Evolutionary conservation across 1,140 invertebrate species (phyloP).

Genomic region (Drepana arcuata): DNA sequence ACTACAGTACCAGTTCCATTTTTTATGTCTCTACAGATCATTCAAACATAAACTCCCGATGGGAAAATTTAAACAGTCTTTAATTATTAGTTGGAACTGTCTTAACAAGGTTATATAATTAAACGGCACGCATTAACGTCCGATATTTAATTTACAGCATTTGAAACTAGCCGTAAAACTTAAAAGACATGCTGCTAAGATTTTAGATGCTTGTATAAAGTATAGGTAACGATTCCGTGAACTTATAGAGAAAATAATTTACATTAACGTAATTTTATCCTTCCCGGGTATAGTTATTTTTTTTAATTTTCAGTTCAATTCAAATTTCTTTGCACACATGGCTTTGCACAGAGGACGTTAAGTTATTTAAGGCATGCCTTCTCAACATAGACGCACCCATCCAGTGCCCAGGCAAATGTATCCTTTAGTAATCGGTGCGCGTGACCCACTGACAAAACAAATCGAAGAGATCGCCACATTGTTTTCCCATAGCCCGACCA

Average conservation of each 20-base stretch:
- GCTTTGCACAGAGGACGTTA: background rate
- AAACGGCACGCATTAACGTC: constrained; percentile 1
- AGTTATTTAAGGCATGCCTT: background rate
- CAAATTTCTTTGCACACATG: background rate
- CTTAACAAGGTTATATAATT: constrained; percentile 1
- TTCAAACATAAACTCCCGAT: no score
- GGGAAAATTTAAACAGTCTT: no score
- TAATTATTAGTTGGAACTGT: no score
- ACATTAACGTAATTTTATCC: background rate
- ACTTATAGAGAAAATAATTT: no score
- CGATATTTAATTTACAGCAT: background rate
- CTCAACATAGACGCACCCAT: background rate
- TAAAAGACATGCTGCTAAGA: no score
- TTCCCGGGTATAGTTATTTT: no score
- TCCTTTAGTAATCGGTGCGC: constrained; percentile 10
- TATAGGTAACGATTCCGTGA: no score
- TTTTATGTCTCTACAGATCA: no score
- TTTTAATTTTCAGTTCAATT: background rate
- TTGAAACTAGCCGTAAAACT: no score
- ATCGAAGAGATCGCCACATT: constrained; percentile 34
- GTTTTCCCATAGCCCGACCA: constrained; percentile 55
- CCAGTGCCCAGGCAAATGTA: background rate
- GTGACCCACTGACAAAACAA: constrained; percentile 56
- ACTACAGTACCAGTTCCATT: no score
- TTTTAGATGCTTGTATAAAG: no score